Percentiles rank a stretch among this genome's conserved stretches.
Evolutionary conservation across 1,140 invertebrate species (phyloP).

Genomic region (Eupeodes corollae): DNA sequence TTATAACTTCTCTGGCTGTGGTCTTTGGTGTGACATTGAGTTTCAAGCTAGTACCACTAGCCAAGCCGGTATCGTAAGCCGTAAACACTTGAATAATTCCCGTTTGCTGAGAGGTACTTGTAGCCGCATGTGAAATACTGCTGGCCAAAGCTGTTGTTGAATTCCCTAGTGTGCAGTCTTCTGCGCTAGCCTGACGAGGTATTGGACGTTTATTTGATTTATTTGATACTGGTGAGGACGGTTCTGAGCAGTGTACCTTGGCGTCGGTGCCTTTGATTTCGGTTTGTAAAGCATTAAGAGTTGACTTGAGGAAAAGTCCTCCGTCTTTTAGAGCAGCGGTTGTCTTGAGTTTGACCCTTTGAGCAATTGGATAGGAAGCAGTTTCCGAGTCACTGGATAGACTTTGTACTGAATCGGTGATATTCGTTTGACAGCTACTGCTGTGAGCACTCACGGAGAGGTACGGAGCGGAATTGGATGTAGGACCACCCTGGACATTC

Average conservation of each 20-base stretch:
- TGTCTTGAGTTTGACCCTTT: conserved; percentile 21
- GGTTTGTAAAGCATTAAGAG: conserved; percentile 21
- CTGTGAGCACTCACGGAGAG: conserved; percentile 43
- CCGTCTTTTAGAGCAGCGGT: conserved; percentile 34
- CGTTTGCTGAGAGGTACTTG: conserved; percentile 17
- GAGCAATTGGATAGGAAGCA: conserved; percentile 38
- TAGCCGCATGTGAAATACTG: background rate
- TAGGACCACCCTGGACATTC: conserved; percentile 16
- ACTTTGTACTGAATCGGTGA: conserved; percentile 47
- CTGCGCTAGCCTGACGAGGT: conserved; percentile 18
- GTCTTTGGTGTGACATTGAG: conserved; percentile 83
- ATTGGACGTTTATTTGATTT: conserved; percentile 16
- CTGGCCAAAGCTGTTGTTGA: conserved; percentile 6
- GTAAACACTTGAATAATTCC: conserved; percentile 79
- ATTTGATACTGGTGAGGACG: background rate
- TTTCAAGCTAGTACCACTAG: conserved; percentile 82
- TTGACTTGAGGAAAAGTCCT: conserved; percentile 39
- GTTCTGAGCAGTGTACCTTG: conserved; percentile 7
- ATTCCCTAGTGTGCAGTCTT: too few relatives aligned
- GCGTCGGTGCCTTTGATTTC: conserved; percentile 14
- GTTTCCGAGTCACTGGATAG: conserved; percentile 51
- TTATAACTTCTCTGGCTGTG: conserved; percentile 84
- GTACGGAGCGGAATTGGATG: conserved; percentile 30
- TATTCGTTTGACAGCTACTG: conserved; percentile 38
- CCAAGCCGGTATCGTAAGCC: conserved; percentile 87